phyloP scores from a whole-genome alignment of 1,140 invertebrate species.

The Cyclina sinensis region DNA sequence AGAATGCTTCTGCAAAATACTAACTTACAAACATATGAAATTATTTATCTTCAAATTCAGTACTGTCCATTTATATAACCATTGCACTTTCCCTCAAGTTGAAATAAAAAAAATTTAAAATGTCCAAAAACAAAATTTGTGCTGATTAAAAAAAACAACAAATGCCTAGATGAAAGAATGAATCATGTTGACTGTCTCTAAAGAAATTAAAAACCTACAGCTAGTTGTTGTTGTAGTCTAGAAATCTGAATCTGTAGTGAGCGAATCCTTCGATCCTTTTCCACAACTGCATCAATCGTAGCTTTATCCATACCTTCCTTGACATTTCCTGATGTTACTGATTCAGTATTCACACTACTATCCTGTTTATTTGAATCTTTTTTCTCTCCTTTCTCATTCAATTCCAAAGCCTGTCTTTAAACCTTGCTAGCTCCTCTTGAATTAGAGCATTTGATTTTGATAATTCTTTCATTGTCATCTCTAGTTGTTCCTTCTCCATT shows the following conservation, averaged over 20 bases:
- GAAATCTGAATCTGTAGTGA: conserved; percentile 77
- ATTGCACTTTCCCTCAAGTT: conserved; percentile 21
- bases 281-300: conserved; percentile 51
- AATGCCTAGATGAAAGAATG: not conserved
- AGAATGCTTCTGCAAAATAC: conserved; percentile 26
- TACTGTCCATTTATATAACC: not conserved
- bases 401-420: conserved; percentile 55
- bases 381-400: conserved; percentile 18
- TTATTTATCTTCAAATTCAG: not conserved
- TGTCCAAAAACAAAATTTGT: too few relatives aligned
- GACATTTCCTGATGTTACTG: not conserved
- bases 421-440: conserved; percentile 70
- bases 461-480: conserved; percentile 77
- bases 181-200: not conserved
- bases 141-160: too few relatives aligned
- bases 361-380: conserved; percentile 28
- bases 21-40: conserved; percentile 19
- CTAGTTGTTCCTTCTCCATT: conserved; percentile 78
- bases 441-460: conserved; percentile 79
- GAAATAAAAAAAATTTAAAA: too few relatives aligned
- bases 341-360: not conserved
- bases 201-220: conserved; percentile 76
- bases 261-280: conserved; percentile 76
- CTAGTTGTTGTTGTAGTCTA: conserved; percentile 76
- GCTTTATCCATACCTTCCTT: conserved; percentile 51